Base-by-base conservation (phyloP, 2,797 vertebrate species). In the Coregonus suidteri region DNA sequence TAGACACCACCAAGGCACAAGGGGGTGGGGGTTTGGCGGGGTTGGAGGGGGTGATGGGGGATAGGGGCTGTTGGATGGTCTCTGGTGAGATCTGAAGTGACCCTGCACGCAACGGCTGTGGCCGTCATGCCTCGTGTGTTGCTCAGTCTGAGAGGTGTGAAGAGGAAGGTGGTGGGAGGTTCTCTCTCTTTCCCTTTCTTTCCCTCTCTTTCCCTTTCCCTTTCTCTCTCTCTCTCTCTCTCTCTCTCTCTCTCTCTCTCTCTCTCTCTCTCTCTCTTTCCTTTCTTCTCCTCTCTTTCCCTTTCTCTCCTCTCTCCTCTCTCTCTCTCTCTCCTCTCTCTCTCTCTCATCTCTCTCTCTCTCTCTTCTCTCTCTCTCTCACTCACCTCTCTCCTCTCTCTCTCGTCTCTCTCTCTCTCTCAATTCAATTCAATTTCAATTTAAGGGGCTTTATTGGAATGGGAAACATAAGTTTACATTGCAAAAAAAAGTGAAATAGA, bases 1-100 rank as follows among this genome's bases (percentile, higher is more conserved):
- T 69, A 79, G 53, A 52, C 75, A 53, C 71, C 25, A 31, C 51
- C 15, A 20, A 53, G 9, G 14, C 35, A 25, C 47, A 52, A 30
- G 47, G 15, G 14, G 52, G 52, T 54, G 4, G 35, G 18, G 35
- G 37, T n/a, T 52, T 13, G 51, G 47, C 3, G 4, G 20, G 41
- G 20, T 25, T 68, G 80, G 51, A 71, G 72, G 73, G 70, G 73
- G 35, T 72, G 73, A 73, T 51, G 47, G 59, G 74, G n/a, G 41
- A 71, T 47, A 76, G 77, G 73, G 73, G 76, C 35, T 41, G 62
- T 81, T 73, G 82, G 82, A 79, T 62, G 76, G 72, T 66, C 41
- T 34, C 70, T 73, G 72, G 78, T 59, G 73, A 75, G 82, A 79
- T 79, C 64, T 70, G 70, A 86, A 82, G 85, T 81, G 82, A 86